Percentiles rank a stretch among this genome's conserved stretches.
These are phyloP conservation scores for Ataeniobius toweri DNA, from an alignment of 2,797 vertebrate genomes.

Conservation along the genomic window DNA sequence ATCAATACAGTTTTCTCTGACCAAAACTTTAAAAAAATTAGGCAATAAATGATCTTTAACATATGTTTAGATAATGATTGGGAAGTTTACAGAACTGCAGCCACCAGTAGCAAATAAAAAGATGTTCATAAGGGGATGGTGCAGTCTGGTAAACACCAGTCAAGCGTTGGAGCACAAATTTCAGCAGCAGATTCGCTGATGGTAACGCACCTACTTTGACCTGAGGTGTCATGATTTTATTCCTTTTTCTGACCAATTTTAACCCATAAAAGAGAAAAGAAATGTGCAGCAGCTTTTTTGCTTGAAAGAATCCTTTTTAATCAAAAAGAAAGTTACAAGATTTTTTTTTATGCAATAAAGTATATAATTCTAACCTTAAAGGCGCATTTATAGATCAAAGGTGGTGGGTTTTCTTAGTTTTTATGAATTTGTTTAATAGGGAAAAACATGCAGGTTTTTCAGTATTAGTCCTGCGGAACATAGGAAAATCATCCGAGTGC, in stretches of 20 bases:
- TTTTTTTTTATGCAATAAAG: not conserved
- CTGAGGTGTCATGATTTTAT: not conserved
- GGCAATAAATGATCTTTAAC: no score
- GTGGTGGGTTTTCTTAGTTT: no score
- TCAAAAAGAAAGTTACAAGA: not conserved
- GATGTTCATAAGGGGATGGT: not conserved
- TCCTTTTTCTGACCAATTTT: not conserved
- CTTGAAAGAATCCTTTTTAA: not conserved
- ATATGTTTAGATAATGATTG: no score
- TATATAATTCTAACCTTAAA: not conserved
- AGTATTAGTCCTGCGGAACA: not conserved
- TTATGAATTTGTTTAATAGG: not conserved
- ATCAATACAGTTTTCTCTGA: not conserved
- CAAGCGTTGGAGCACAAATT: no score
- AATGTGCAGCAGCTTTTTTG: not conserved
- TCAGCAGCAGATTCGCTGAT: no score
- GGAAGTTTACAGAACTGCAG: not conserved
- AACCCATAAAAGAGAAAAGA: not conserved
- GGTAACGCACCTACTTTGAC: no score
- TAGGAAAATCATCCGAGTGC: not conserved
- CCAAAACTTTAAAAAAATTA: not conserved
- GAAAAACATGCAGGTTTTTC: slow-evolving; percentile 18
- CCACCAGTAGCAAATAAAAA: not conserved
- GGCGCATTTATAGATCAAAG: not conserved
- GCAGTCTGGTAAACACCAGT: no score